Evolutionary conservation across 2,888 invertebrate genomes (phyloP).

Genomic region (Sericinus montela): DNA sequence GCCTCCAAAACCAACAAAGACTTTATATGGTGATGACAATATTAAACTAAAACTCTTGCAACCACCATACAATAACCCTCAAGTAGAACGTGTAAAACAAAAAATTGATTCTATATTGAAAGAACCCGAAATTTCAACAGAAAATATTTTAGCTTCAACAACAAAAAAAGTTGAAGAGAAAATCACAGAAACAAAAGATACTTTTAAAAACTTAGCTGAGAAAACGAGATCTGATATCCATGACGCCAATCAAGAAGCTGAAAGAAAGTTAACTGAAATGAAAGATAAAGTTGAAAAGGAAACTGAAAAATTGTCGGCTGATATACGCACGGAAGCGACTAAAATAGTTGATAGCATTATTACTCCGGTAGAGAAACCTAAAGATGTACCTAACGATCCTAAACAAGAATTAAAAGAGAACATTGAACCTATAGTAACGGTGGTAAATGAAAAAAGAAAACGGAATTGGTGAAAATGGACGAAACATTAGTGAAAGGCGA

Average conservation of each 20-base stretch:
- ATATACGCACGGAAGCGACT: constrained; percentile 59
- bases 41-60: constrained; percentile 61
- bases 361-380: constrained; percentile 68
- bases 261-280: constrained; percentile 41
- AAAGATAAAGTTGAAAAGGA: constrained; percentile 52
- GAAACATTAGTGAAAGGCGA: constrained; percentile 77
- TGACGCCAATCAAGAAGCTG: constrained; percentile 43
- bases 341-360: constrained; percentile 70
- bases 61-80: constrained; percentile 70
- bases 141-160: constrained; percentile 55
- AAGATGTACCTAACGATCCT: constrained; percentile 35
- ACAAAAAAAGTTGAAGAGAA: constrained; percentile 36
- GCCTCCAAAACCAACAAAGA: constrained; percentile 36
- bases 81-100: constrained; percentile 68
- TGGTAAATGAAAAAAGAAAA: constrained; percentile 59
- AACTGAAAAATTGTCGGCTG: constrained; percentile 45
- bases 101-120: constrained; percentile 71
- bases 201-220: constrained; percentile 41
- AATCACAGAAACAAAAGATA: constrained; percentile 38
- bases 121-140: constrained; percentile 68
- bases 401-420: constrained; percentile 37
- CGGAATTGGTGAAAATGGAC: constrained; percentile 50
- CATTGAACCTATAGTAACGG: constrained; percentile 64
- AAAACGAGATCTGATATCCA: constrained; percentile 48
- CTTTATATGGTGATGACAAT: constrained; percentile 53